A percentile compares a stretch with the other conserved stretches of the same genome.
phyloP scores from a whole-genome alignment of 2,888 invertebrate genomes.

The Nezara viridula region DNA sequence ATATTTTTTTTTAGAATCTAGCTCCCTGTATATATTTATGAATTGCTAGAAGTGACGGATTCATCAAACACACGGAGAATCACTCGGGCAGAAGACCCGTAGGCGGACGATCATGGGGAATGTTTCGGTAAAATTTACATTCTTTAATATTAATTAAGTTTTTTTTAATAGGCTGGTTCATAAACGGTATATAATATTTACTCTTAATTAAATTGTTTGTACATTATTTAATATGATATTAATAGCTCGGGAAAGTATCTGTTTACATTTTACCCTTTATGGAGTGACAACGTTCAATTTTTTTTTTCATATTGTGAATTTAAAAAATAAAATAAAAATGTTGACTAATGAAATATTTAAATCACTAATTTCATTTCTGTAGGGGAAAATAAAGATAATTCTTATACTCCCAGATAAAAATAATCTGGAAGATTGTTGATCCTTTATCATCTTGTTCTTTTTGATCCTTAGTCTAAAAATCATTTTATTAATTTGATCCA shows the following conservation, averaged over 20 bases:
- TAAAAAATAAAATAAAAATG: background rate
- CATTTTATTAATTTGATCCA: background rate
- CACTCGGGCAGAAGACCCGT: conserved; percentile 26
- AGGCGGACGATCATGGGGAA: conserved; percentile 1
- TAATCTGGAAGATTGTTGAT: background rate
- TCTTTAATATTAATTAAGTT: background rate
- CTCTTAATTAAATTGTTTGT: background rate
- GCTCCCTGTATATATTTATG: conserved; percentile 6
- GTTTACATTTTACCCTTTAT: conserved; percentile 14
- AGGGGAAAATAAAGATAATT: background rate
- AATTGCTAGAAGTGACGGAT: conserved; percentile 11
- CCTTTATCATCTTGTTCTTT: background rate
- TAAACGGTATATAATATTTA: background rate
- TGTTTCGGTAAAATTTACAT: conserved; percentile 8
- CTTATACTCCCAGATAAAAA: background rate
- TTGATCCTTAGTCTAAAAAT: background rate
- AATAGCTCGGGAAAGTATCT: conserved; percentile 9
- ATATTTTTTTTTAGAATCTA: background rate
- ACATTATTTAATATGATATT: background rate
- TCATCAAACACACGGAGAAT: conserved; percentile 7
- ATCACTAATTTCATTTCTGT: background rate
- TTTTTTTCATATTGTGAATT: background rate
- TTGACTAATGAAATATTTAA: background rate
- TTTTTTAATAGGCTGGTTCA: background rate
- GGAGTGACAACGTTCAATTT: background rate